phyloP scores from a whole-genome alignment of 2,113 vertebrate species.

The Corythornis vintsioides region DNA sequence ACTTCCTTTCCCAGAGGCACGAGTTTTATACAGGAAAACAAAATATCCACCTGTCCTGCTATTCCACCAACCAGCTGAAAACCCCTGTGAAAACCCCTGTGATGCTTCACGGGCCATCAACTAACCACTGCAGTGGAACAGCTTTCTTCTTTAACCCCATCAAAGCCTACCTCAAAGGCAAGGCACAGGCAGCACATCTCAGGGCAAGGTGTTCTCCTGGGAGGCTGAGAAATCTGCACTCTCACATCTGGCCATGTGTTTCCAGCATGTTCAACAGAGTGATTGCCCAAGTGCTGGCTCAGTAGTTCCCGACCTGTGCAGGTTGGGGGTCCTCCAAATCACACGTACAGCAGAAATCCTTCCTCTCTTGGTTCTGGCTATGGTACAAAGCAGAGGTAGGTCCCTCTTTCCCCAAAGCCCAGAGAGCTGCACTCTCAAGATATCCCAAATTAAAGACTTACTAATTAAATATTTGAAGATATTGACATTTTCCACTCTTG shows the following conservation, averaged over 20 bases:
- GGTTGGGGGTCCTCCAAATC: not conserved
- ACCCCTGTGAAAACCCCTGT: not conserved
- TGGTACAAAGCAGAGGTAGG: fast-evolving
- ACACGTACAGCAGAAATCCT: fast-evolving
- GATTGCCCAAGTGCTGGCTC: not conserved
- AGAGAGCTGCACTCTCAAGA: not conserved
- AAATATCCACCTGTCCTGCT: not conserved
- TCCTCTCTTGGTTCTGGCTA: not conserved
- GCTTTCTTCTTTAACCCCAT: not conserved
- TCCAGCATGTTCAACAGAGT: not conserved
- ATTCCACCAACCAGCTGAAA: not conserved
- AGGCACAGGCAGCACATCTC: not conserved
- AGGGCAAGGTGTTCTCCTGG: not conserved
- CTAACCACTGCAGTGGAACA: not conserved
- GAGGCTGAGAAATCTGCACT: not conserved
- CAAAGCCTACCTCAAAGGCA: not conserved
- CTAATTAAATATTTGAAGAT: not conserved
- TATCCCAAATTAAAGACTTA: not conserved
- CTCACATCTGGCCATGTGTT: not conserved
- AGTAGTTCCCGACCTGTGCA: not conserved
- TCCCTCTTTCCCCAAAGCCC: not conserved
- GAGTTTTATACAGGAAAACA: not conserved
- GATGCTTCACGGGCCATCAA: conserved; percentile 9
- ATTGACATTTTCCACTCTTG: not conserved
- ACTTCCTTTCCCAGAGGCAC: not conserved